phyloP scores from a whole-genome alignment of 2,113 vertebrate species.

The Datnioides undecimradiatus region DNA sequence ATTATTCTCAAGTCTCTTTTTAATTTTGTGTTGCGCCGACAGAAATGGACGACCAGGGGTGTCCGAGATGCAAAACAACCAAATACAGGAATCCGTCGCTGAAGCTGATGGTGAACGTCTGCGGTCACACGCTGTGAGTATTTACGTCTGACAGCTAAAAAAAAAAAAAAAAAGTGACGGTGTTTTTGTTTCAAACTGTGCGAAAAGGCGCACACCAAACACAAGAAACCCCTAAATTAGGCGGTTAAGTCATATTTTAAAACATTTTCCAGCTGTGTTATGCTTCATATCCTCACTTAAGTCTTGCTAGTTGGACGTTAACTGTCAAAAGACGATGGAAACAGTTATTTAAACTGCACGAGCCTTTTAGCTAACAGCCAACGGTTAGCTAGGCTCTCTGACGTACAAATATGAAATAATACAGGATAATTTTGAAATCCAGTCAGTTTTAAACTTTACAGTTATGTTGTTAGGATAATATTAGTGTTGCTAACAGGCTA shows the following conservation, averaged over 20 bases:
- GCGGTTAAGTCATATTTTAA: neutral
- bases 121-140: conserved; percentile 98
- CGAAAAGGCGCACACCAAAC: neutral
- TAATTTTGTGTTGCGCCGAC: neutral
- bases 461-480: neutral
- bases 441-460: neutral
- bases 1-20: neutral
- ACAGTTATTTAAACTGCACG: neutral
- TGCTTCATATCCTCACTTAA: too few species aligned
- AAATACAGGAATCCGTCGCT: conserved; percentile 97
- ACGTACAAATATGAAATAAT: neutral
- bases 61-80: conserved; percentile 96
- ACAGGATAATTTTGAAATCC: too few species aligned
- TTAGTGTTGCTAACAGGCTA: neutral
- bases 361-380: conserved; percentile 1
- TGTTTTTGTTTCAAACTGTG: neutral
- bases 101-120: conserved; percentile 98
- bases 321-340: neutral
- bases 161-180: neutral
- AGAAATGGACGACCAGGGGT: conserved; percentile 94
- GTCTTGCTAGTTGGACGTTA: neutral
- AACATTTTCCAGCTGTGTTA: neutral
- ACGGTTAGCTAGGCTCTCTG: neutral
- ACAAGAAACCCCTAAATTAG: neutral
- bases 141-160: conserved; percentile 2